Evolutionary conservation across 2,888 invertebrate genomes (phyloP).

Genomic region (Drosophila birchii): DNA sequence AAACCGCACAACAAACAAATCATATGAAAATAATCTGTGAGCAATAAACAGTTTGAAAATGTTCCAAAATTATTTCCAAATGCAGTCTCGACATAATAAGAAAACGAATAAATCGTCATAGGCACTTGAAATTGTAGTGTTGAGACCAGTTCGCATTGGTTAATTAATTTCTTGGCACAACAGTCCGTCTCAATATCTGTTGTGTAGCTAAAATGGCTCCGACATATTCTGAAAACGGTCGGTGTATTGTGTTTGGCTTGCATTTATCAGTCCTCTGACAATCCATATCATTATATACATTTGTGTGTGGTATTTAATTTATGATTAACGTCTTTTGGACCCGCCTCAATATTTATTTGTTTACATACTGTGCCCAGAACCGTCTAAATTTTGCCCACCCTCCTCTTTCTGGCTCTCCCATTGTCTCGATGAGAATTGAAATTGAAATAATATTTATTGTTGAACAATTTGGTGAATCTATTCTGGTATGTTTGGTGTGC

Average conservation of each 20-base stretch:
- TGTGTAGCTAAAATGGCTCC: constrained; percentile 18
- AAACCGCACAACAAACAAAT: background rate
- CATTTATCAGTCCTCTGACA: constrained; percentile 36
- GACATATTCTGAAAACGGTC: constrained; percentile 8
- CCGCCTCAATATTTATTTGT: constrained; percentile 63
- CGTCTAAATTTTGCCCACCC: background rate
- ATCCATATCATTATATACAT: constrained; percentile 1
- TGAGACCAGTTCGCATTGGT: constrained; percentile 33
- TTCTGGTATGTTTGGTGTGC: constrained; percentile 38
- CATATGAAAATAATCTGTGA: background rate
- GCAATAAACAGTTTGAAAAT: constrained; percentile 5
- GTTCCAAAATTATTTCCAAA: constrained; percentile 25
- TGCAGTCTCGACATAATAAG: constrained; percentile 8
- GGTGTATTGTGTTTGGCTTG: constrained; percentile 19
- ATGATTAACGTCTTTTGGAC: constrained; percentile 63
- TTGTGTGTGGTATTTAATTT: constrained; percentile 27
- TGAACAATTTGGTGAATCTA: constrained; percentile 56
- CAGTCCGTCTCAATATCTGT: constrained; percentile 29
- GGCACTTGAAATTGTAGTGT: constrained; percentile 24
- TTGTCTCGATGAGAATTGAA: constrained; percentile 12
- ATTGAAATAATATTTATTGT: constrained; percentile 50
- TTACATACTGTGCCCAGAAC: constrained; percentile 29
- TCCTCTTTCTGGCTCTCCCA: background rate
- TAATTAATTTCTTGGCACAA: constrained; percentile 69
- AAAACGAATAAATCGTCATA: constrained; percentile 6